Percentiles rank a stretch among this genome's conserved stretches.
Evolutionary conservation across 2,888 invertebrate species (phyloP).

Genomic region (Melieria omissa): DNA sequence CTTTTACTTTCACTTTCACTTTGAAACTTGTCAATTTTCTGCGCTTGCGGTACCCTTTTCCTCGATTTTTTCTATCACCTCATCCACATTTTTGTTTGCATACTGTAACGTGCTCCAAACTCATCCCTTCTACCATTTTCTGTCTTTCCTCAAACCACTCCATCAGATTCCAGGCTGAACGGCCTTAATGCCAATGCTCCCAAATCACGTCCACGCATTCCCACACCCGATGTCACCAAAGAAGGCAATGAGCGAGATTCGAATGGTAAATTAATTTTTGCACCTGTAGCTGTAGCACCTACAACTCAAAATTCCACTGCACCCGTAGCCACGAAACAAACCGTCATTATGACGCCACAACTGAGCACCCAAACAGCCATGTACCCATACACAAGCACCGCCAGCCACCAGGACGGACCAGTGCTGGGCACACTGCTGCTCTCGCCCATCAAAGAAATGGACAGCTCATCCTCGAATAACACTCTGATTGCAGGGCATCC

Average conservation of each 20-base stretch:
- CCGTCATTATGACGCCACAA: slow-evolving; percentile 78
- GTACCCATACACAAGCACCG: slow-evolving; percentile 64
- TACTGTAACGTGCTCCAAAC: too few relatives aligned
- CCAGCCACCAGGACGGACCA: slow-evolving; percentile 72
- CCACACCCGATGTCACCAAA: slow-evolving; percentile 88
- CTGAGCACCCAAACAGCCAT: slow-evolving; percentile 68
- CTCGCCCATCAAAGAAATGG: slow-evolving; percentile 86
- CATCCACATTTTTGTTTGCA: too few relatives aligned
- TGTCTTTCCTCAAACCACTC: slow-evolving; percentile 9
- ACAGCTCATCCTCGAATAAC: slow-evolving; percentile 80
- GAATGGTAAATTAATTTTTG: slow-evolving; percentile 66
- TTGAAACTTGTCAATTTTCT: background rate
- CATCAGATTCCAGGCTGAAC: slow-evolving; percentile 73
- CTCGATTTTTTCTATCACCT: too few relatives aligned
- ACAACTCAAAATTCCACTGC: slow-evolving; percentile 63
- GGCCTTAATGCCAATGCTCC: slow-evolving; percentile 68
- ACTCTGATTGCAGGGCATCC: slow-evolving; percentile 79
- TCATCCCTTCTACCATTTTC: slow-evolving; percentile 17
- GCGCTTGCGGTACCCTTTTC: too few relatives aligned
- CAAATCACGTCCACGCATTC: slow-evolving; percentile 86
- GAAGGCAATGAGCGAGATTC: slow-evolving; percentile 79
- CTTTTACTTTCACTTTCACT: too few relatives aligned
- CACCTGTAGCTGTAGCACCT: slow-evolving; percentile 47
- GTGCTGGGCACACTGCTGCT: slow-evolving; percentile 81
- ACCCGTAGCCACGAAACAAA: slow-evolving; percentile 65